Evolutionary conservation across 2,113 vertebrate species (phyloP), one percentile per base, ranked within the genome.

Genomic region (Hydrochoerus hydrochaeris): DNA sequence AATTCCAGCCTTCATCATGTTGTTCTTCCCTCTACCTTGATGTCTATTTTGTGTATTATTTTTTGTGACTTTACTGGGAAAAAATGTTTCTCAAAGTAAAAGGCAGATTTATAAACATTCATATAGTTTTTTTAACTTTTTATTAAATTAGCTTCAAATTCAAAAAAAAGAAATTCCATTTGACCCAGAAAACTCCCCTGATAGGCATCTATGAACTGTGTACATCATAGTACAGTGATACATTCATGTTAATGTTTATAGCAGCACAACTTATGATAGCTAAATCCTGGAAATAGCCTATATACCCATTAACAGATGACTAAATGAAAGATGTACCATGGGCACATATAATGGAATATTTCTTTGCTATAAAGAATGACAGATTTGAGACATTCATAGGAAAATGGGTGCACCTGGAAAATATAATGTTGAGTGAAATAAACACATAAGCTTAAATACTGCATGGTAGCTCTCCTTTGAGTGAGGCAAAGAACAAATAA

Each of bases 41-140:
- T 38, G 6, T 20, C 35, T 69, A 38, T n/a, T 69, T 69, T 69
- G 35, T 69, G 17, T 69, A 35, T 20, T 67, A n/a, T 67, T 67
- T 35, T 10, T 67, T 88, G 11, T 16, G 19, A 32, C 2, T 67
- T 46, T 52, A 28, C 91, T 88, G 30, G 63, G 14, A 65, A 65
- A 63, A 32, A 65, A 65, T n/a, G 4, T 0, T 93, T n/a, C 95
- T 5, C 17, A 54, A 92, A 90, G 19, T 46, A 78, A 94, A 90
- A 49, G 83, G 38, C 32, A 86, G 0, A 80, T 96, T 97, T 97
- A 67, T 90, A 83, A 96, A n/a, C 26, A 60, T 26, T 96, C 17
- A 2, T 57, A 75, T 28, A 78, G 58, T 96, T 2, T 10, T n/a
- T 95, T 94, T 95, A n/a, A 95, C 97, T 86, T 58, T 95, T 97